A percentile compares a stretch with the other conserved stretches of the same genome.
Conservation (phyloP, 2,888 invertebrate species). For the Boloria selene region DNA sequence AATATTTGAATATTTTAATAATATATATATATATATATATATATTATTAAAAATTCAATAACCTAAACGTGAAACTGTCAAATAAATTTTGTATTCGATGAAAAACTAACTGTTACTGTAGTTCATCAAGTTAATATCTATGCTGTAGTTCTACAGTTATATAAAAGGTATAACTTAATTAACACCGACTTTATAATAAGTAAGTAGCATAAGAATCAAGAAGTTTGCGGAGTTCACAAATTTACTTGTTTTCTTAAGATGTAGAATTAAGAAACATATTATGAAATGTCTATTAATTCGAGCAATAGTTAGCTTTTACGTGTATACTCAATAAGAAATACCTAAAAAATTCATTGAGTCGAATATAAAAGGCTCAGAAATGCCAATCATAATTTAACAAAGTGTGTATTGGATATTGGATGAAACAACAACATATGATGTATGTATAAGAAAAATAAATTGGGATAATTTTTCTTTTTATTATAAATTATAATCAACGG, state of each 20-base stretch:
- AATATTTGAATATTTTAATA: too few species aligned
- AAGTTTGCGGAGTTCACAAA: too few species aligned
- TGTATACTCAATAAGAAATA: slow-evolving; percentile 9
- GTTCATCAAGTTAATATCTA: too few species aligned
- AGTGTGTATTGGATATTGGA: neutral
- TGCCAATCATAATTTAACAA: neutral
- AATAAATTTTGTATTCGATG: too few species aligned
- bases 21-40: too few species aligned
- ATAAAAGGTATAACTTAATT: too few species aligned
- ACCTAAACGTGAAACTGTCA: too few species aligned
- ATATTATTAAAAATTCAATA: too few species aligned
- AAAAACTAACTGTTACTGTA: too few species aligned
- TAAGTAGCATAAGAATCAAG: too few species aligned
- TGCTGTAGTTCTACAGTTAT: too few species aligned
- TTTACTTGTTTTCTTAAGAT: neutral
- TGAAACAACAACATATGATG: neutral
- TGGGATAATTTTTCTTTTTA: neutral
- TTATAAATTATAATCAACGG: neutral
- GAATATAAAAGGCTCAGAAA: slow-evolving; percentile 4
- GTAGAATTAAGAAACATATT: neutral
- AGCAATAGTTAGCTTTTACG: slow-evolving; percentile 5
- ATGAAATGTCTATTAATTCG: slow-evolving; percentile 10
- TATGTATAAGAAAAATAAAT: neutral
- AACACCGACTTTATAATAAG: too few species aligned
- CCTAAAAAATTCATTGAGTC: slow-evolving; percentile 5